phyloP scores from a whole-genome alignment of 2,113 vertebrate genomes.

The Gasterosteus aculeatus region DNA sequence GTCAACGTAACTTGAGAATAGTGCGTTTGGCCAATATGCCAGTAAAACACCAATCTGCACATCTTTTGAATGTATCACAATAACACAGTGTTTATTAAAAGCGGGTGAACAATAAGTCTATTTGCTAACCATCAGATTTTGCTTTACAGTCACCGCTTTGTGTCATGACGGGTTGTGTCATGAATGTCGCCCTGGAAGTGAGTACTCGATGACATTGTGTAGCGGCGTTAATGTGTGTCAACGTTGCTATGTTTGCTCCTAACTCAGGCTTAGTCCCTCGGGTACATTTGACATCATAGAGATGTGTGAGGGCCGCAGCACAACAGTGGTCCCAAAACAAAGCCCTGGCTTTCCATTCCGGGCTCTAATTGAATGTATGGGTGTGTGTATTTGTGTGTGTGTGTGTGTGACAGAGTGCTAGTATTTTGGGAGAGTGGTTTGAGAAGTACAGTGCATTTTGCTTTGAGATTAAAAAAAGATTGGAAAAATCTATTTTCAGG shows the following conservation, averaged over 20 bases:
- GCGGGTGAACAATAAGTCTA: constrained; percentile 20
- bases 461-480: constrained; percentile 8
- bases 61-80: constrained; percentile 4
- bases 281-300: constrained; percentile 38
- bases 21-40: background rate
- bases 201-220: constrained; percentile 48
- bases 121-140: constrained; percentile 21
- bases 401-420: background rate
- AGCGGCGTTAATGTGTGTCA: constrained; percentile 27
- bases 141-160: constrained; percentile 29
- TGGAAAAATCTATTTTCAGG: background rate
- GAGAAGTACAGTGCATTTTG: constrained; percentile 1
- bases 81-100: constrained; percentile 31
- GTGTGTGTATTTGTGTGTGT: background rate
- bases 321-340: constrained; percentile 27
- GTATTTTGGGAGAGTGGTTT: background rate
- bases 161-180: constrained; percentile 24
- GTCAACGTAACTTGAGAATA: background rate
- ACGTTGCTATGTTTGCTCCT: constrained; percentile 40
- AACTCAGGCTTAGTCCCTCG: constrained; percentile 17
- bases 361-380: background rate
- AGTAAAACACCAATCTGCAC: constrained; percentile 12
- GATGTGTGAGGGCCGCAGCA: constrained; percentile 31
- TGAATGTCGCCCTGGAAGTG: constrained; percentile 63
- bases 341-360: constrained; percentile 28